A percentile compares a stretch with the other conserved stretches of the same genome.
Conservation (phyloP, 2,888 invertebrate genomes). For the Malthinus flaveolus region DNA sequence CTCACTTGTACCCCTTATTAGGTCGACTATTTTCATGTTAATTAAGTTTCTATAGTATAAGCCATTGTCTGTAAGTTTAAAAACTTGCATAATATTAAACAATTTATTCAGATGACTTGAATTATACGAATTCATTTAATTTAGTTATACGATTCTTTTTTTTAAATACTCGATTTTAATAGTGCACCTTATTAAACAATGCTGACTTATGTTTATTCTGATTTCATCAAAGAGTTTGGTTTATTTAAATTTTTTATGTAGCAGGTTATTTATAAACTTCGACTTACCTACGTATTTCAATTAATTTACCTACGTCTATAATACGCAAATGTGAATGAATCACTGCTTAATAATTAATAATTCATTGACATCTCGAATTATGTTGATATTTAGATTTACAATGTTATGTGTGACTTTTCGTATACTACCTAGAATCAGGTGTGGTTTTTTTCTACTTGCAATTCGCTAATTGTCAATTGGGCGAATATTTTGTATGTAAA, state of each 20-base stretch:
- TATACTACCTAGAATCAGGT: neutral
- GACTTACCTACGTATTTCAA: constrained; percentile 31
- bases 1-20: neutral
- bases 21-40: constrained; percentile 4
- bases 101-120: constrained; percentile 32
- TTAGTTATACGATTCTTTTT: constrained; percentile 3
- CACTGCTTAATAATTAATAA: constrained; percentile 28
- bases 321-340: constrained; percentile 27
- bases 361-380: constrained; percentile 23
- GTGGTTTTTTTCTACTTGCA: neutral
- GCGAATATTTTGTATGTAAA: too few species aligned
- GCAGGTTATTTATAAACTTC: constrained; percentile 35
- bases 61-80: constrained; percentile 12
- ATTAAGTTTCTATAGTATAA: constrained; percentile 11
- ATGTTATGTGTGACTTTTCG: neutral
- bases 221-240: constrained; percentile 18
- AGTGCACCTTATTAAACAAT: neutral
- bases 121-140: constrained; percentile 23
- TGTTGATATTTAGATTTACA: constrained; percentile 19
- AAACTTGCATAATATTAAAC: constrained; percentile 7
- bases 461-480: too few species aligned
- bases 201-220: constrained; percentile 22
- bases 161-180: neutral
- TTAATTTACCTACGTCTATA: constrained; percentile 30
- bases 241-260: constrained; percentile 25